Evolutionary conservation across 2,797 vertebrate genomes (phyloP).

Genomic region (Remorina albescens): DNA sequence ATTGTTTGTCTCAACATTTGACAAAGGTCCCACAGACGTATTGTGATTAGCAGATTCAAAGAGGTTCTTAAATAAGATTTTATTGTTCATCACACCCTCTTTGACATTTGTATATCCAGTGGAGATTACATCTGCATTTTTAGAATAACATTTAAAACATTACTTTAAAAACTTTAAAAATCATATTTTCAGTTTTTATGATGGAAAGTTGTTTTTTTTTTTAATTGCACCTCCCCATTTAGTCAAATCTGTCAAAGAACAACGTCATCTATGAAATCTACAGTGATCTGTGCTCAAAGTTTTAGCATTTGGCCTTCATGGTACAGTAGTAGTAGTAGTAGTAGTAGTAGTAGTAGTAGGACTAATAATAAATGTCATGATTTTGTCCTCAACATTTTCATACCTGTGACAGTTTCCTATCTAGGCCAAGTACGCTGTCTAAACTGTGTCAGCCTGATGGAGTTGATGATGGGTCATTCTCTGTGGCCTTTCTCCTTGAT

Average conservation of each 20-base stretch:
- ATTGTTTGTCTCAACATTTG: constrained; percentile 66
- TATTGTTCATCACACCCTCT: constrained; percentile 38
- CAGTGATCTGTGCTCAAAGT: too few relatives aligned
- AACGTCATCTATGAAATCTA: too few relatives aligned
- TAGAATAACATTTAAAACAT: constrained; percentile 42
- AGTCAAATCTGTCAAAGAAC: background rate
- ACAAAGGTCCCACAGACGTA: constrained; percentile 69
- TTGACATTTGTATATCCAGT: constrained; percentile 69
- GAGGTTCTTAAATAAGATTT: constrained; percentile 61
- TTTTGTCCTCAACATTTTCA: constrained; percentile 32
- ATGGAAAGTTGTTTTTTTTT: background rate
- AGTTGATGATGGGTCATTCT: constrained; percentile 55
- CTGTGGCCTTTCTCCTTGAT: constrained; percentile 37
- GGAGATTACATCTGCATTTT: constrained; percentile 56
- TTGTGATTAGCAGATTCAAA: constrained; percentile 66
- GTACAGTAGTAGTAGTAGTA: too few relatives aligned
- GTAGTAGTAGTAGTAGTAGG: too few relatives aligned
- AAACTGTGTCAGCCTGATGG: constrained; percentile 63
- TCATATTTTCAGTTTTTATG: background rate
- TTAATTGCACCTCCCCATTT: background rate
- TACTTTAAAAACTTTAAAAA: constrained; percentile 7
- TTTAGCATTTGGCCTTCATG: too few relatives aligned
- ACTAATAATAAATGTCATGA: too few relatives aligned
- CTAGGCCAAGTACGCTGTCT: constrained; percentile 47
- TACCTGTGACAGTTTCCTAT: constrained; percentile 34